Evolutionary conservation across 2,113 vertebrate species (phyloP), one percentile per base, ranked within the genome.

Genomic region (Pitta sordida): DNA sequence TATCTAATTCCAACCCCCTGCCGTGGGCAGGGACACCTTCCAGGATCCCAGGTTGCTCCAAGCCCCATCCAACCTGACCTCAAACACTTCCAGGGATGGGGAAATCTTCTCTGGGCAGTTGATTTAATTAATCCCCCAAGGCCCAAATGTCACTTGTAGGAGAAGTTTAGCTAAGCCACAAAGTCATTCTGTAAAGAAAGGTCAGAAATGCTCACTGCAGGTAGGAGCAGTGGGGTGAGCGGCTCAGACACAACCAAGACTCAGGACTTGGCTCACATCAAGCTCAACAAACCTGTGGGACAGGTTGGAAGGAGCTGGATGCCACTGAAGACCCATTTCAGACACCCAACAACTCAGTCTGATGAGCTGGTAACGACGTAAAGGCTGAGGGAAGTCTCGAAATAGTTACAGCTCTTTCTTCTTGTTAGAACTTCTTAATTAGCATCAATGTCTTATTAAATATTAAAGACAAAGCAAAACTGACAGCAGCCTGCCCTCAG

Each of bases 331-430:
- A 51, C 58, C 32, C 11, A 2, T 56, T 71, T 79, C 0, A 17
- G 52, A 27, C 29, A 13, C 13, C 24, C 51, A 80, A 20, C 1
- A 4, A 36, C 30, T 14, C 9, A 14, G 7, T 39, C 30, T 11
- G 55, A 65, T 0, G 7, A 77, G 49, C 15, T 49, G 65, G 26
- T 11, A 26, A 9, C 0, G 26, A 65, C 0, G 0, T 8, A 20
- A 21, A 73, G 83, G 62, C 11, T 23, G 15, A 76, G 17, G 24
- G 4, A 17, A 39, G 29, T 5, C 51, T 46, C 32, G 2, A 7
- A 9, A 46, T 51, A 55, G 36, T 26, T 15, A 20, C 0, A 5
- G 39, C 26, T 87, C 27, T 12, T 36, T 21, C 27, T 11, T 18
- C 65, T 23, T 6, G 1, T 30, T 65, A 60, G 39, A 62, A 29